Conservation (phyloP, 2,797 vertebrate species). For the Phalloptychus januarius region DNA sequence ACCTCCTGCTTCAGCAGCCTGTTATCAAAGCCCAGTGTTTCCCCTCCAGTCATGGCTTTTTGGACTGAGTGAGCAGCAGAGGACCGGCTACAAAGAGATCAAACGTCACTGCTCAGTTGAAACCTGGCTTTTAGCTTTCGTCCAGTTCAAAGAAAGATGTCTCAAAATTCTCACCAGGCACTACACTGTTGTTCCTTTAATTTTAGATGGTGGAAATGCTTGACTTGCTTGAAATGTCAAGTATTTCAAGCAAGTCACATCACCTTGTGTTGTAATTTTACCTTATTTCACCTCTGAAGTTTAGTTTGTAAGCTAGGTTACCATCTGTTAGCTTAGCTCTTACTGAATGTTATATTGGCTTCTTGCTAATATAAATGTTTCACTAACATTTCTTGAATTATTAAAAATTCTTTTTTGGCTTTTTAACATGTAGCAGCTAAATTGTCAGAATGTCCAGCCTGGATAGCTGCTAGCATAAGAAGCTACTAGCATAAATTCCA, state of each 20-base stretch:
- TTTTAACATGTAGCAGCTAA: neutral
- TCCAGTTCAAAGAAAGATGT: constrained; percentile 36
- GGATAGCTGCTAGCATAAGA: neutral
- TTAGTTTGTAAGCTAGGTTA: neutral
- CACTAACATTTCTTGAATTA: neutral
- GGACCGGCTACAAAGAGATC: constrained; percentile 44
- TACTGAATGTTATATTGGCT: neutral
- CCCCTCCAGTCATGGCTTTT: constrained; percentile 51
- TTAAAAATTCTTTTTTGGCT: neutral
- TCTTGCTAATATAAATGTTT: neutral
- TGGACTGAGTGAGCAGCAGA: constrained; percentile 41
- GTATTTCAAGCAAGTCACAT: neutral
- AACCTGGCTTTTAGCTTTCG: constrained; percentile 13
- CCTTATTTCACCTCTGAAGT: neutral
- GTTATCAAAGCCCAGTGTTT: constrained; percentile 49
- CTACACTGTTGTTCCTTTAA: neutral
- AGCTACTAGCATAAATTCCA: neutral
- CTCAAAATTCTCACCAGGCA: constrained; percentile 21
- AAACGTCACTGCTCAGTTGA: constrained; percentile 41
- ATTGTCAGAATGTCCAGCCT: neutral
- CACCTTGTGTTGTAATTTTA: neutral
- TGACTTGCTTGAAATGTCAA: neutral
- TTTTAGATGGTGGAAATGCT: neutral
- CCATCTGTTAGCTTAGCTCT: neutral
- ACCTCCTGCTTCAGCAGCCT: constrained; percentile 37